These are phyloP conservation scores for Drosophila sucinea DNA, from an alignment of 1,140 invertebrate species.

Conservation along the genomic window DNA sequence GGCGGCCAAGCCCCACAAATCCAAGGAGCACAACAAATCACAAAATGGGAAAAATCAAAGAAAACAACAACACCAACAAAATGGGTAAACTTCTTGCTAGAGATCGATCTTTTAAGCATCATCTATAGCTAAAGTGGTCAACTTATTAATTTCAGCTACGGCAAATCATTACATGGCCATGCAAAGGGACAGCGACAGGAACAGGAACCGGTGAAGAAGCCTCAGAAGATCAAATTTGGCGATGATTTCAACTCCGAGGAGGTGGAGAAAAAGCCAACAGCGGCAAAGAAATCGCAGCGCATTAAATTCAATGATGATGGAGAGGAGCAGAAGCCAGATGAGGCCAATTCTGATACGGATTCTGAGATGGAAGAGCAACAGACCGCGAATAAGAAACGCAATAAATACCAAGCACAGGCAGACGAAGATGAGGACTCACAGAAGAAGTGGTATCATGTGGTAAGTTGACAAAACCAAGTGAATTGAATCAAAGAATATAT, in stretches of 20 bases:
- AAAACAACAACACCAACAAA: slow-evolving; percentile 27
- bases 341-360: slow-evolving; percentile 41
- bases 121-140: slow-evolving; percentile 25
- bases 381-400: slow-evolving; percentile 22
- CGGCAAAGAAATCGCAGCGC: slow-evolving; percentile 58
- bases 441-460: slow-evolving; percentile 80
- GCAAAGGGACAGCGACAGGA: slow-evolving; percentile 7
- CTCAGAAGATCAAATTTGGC: slow-evolving; percentile 41
- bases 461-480: slow-evolving; percentile 20
- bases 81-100: slow-evolving; percentile 28
- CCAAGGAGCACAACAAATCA: slow-evolving; percentile 20
- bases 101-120: slow-evolving; percentile 7
- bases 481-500: too few relatives aligned
- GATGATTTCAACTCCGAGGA: slow-evolving; percentile 20
- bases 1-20: slow-evolving; percentile 26
- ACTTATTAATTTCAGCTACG: slow-evolving; percentile 26
- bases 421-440: slow-evolving; percentile 58
- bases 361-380: slow-evolving; percentile 32
- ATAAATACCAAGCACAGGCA: slow-evolving; percentile 49
- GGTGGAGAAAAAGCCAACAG: slow-evolving; percentile 7
- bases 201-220: slow-evolving; percentile 23
- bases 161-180: background rate
- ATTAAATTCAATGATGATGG: slow-evolving; percentile 71
- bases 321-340: slow-evolving; percentile 21
- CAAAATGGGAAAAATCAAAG: slow-evolving; percentile 24